phyloP scores from a whole-genome alignment of 2,113 vertebrate genomes.

The Syrrhaptes paradoxus region DNA sequence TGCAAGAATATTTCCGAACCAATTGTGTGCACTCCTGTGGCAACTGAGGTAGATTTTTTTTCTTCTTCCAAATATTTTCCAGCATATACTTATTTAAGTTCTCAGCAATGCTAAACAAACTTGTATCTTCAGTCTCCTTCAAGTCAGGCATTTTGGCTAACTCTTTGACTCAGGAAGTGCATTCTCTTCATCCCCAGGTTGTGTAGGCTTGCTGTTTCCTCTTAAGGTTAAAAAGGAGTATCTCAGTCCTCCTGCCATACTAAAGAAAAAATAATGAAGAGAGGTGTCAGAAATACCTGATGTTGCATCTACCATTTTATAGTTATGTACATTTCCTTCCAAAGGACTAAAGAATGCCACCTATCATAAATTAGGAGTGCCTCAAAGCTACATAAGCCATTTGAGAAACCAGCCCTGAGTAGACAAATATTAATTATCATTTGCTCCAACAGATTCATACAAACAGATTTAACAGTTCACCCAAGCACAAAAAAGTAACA shows the following conservation, averaged over 20 bases:
- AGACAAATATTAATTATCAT: neutral
- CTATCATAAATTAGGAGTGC: neutral
- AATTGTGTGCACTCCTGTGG: neutral
- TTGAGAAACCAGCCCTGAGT: neutral
- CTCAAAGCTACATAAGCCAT: neutral
- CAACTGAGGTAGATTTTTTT: constrained; percentile 41
- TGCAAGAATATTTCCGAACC: neutral
- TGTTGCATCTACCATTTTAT: neutral
- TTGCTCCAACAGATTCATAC: neutral
- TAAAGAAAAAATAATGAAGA: constrained; percentile 49
- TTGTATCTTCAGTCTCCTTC: neutral
- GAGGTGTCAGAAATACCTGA: neutral
- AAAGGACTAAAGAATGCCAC: neutral
- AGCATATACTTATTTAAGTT: neutral
- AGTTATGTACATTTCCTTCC: neutral
- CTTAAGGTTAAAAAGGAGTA: constrained; percentile 86
- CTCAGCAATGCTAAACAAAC: neutral
- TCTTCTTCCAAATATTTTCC: neutral
- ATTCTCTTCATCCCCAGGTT: constrained; percentile 58
- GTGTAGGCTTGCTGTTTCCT: constrained; percentile 23
- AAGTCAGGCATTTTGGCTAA: constrained; percentile 11
- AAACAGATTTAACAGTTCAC: neutral
- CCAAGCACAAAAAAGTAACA: neutral
- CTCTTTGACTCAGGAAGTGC: neutral
- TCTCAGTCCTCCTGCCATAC: constrained; percentile 86